phyloP scores from a whole-genome alignment of 1,140 invertebrate genomes.

The Drosophila sechellia region DNA sequence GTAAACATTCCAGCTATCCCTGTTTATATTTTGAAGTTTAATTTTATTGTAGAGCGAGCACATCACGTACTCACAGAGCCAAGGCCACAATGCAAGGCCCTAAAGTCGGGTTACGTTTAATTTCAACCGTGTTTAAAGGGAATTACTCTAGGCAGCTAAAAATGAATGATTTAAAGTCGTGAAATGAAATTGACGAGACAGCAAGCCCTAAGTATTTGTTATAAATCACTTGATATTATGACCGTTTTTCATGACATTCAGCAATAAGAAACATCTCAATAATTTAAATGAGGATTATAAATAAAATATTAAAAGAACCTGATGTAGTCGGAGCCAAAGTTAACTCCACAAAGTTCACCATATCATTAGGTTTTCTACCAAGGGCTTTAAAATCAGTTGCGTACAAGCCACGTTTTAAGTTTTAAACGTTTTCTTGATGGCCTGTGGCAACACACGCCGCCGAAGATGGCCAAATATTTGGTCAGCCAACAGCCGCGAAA shows the following conservation, averaged over 20 bases:
- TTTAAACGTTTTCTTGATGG: background rate
- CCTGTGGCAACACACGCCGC: conserved; percentile 22
- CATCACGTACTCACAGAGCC: conserved; percentile 24
- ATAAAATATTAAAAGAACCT: too few species aligned
- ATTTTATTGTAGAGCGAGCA: conserved; percentile 23
- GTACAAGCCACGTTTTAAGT: conserved; percentile 1
- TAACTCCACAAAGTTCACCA: background rate
- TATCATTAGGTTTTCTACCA: background rate
- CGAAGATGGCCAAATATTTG: conserved; percentile 30
- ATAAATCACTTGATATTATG: background rate
- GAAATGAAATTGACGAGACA: background rate
- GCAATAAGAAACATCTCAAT: background rate
- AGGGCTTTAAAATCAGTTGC: background rate
- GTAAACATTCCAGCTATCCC: conserved; percentile 18
- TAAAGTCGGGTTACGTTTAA: conserved; percentile 30
- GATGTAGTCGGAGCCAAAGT: too few species aligned
- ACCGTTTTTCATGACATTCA: too few species aligned
- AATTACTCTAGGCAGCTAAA: background rate
- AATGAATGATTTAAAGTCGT: background rate
- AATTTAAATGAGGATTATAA: background rate
- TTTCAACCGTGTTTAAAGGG: conserved; percentile 12
- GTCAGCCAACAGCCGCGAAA: conserved; percentile 26
- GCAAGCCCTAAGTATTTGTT: background rate
- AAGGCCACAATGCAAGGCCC: background rate
- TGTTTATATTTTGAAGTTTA: background rate